These are phyloP conservation scores for Motacilla alba DNA, from an alignment of 2,113 vertebrate genomes.

Conservation along the genomic window DNA sequence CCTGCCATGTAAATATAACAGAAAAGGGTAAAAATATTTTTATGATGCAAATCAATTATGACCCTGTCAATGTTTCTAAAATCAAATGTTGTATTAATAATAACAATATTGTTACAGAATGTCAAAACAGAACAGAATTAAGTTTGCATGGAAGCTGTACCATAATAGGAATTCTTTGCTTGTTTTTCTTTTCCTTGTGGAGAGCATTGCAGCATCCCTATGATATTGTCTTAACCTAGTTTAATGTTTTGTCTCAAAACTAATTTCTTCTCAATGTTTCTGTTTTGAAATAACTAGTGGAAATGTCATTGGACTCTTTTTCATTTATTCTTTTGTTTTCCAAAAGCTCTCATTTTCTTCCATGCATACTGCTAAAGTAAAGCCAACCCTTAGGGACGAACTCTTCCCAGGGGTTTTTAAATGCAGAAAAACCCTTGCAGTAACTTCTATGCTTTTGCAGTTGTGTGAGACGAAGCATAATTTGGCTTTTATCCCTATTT, in stretches of 20 bases:
- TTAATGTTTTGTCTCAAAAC: background rate
- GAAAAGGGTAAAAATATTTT: background rate
- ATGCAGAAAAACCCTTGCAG: background rate
- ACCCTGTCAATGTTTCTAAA: background rate
- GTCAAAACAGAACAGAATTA: background rate
- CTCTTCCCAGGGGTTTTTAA: background rate
- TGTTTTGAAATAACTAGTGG: background rate
- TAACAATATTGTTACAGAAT: background rate
- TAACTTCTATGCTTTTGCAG: background rate
- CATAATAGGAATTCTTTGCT: background rate
- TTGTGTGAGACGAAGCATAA: background rate
- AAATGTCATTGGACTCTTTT: background rate
- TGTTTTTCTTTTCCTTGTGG: background rate
- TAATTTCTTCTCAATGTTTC: background rate
- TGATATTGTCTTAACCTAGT: background rate
- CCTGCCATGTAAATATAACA: background rate
- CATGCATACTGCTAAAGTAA: background rate
- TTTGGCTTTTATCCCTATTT: background rate
- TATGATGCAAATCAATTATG: background rate
- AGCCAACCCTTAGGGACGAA: rapidly evolving
- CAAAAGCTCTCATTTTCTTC: background rate
- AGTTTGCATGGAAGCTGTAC: background rate
- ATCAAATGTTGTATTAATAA: background rate
- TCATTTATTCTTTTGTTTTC: background rate
- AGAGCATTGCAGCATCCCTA: background rate